Evolutionary conservation across 2,888 invertebrate genomes (phyloP).

Genomic region (Nomada fucata): DNA sequence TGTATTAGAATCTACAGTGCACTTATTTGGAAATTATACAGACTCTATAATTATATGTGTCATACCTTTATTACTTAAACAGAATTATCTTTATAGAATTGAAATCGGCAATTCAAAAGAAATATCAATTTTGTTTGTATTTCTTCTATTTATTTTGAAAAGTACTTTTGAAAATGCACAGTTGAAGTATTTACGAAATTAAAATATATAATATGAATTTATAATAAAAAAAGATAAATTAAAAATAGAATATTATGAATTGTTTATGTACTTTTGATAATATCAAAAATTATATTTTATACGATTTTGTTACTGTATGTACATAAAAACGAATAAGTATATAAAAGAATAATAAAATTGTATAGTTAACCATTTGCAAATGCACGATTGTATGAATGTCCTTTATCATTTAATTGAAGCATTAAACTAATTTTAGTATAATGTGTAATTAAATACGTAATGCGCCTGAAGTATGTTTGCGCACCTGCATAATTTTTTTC

Average conservation of each 20-base stretch:
- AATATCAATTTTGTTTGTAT: constrained; percentile 4
- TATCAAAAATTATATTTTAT: constrained; percentile 25
- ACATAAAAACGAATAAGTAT: constrained; percentile 20
- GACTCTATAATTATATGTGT: constrained; percentile 11
- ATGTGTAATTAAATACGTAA: too few species aligned
- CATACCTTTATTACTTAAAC: constrained; percentile 17
- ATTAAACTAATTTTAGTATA: neutral
- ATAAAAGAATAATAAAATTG: constrained; percentile 23
- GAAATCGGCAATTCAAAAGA: neutral
- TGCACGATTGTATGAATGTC: neutral
- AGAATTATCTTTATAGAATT: neutral
- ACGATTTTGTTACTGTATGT: constrained; percentile 39
- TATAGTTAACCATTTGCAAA: neutral
- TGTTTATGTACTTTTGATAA: constrained; percentile 42
- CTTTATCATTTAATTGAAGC: neutral
- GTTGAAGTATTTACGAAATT: neutral
- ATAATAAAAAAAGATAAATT: neutral
- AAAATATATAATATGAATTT: neutral
- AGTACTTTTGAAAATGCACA: neutral
- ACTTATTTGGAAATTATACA: constrained; percentile 12
- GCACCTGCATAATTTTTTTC: too few species aligned
- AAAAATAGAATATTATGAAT: neutral
- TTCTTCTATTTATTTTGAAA: neutral
- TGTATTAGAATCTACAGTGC: constrained; percentile 9
- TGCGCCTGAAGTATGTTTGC: too few species aligned